Evolutionary conservation across 2,888 invertebrate species (phyloP), one percentile per base, ranked within the genome.

Genomic region (Sinodicranocentrus sp.): DNA sequence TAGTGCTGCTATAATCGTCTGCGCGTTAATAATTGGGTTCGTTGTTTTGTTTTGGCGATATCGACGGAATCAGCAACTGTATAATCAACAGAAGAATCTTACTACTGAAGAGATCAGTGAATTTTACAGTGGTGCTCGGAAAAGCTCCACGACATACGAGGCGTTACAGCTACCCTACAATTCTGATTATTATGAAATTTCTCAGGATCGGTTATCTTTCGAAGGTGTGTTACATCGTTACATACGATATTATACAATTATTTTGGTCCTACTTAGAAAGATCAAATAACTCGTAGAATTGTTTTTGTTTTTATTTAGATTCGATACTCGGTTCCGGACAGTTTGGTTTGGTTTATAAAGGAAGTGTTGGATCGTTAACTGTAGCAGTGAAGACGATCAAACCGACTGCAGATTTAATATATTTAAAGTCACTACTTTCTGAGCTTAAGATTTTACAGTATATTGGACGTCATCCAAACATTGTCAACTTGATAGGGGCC

Each of bases 401-500:
- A 28, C 79, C 75, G 13, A 70, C 63, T 0, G 54, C 75, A 21
- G 80, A 79, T 10, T 0, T 75, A 5, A 61, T 73, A 2, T 75
- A 84, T 44, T 70, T 84, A 2, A 84, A 75, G 54, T 59, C 75
- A 0, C 13, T 84, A 5, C 61, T 84, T 3, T 43, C 79, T 21
- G 84, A 84, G 17, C 65, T 84, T 8, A 84, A 84, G 39, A 71
- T 80, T 19, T 26, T 84, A 10, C 84, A 84, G 33, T 84, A 25
- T 59, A 21, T 84, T 1, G 79, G 79, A 43, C 0, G 19, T 0
- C 84, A 84, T 52, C 39, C 21, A 2, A 72, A 71, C 43, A 80
- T 84, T 43, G 84, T 84, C 8, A 84, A 84, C 33, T 70, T 84
- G 19, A 70, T 84, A 15, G 84, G 84, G 26, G 84, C 84, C 1